Base-by-base conservation (phyloP, 1,140 invertebrate species). In the Oryctes rhinoceros region DNA sequence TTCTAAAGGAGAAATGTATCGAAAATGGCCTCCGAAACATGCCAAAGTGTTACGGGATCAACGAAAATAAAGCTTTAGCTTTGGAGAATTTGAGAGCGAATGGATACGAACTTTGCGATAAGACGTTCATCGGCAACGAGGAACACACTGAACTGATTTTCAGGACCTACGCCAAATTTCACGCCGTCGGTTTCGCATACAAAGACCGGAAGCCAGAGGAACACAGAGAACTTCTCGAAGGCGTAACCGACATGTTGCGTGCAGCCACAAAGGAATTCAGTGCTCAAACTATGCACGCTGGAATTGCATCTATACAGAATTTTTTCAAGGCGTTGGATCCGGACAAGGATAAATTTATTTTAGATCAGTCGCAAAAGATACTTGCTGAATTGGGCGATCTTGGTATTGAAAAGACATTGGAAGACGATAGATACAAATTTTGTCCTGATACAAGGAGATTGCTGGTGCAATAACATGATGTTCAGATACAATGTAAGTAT, bases 391-490 rank as follows among this genome's bases (percentile, higher is more conserved):
- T 59, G 18, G 18, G 3, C 6, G 53, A 59, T 18, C n/a, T 59
- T 59, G 53, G 15, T 59, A 13, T 59, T 59, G 6, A 59, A 6
- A 7, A n/a, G 5, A 15, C 15, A 44, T 11, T 47, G 5, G 18
- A 47, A n/a, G n/a, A n/a, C 24, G 15, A 24, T 13, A 13, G 9
- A n/a, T n/a, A n/a, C n/a, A 47, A 47, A 76, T n/a, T 81, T 81
- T 47, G 89, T 90, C 0, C 81, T 90, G 10, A 86, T 88, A 78
- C 90, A 91, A 82, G 90, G 90, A 15, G 90, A 91, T 83, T 89
- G 89, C 30, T 91, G 90, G 90, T 88, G 88, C 11, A 91, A 90
- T 81, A 91, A 91, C 80, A 89, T 91, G 81, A 87, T 91, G 87
- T 91, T 90, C 82, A 88, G 88, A 85, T 90, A 90, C 80, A 79